Percentiles rank a stretch among this genome's conserved stretches.
phyloP scores from a whole-genome alignment of 2,888 invertebrate genomes.

The Caprella mutica region DNA sequence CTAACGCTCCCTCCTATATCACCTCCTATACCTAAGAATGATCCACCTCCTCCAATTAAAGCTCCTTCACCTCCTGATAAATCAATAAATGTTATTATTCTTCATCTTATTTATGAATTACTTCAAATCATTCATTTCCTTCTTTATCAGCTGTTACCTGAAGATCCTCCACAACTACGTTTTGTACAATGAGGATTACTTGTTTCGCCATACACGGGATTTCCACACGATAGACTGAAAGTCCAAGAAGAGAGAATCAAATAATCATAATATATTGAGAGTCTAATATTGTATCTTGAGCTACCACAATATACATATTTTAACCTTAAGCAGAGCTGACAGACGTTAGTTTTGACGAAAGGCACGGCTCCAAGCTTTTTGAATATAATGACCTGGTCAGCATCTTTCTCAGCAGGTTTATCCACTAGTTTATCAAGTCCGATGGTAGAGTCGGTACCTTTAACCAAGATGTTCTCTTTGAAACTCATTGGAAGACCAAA shows the following conservation, averaged over 20 bases:
- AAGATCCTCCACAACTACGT: conserved; percentile 43
- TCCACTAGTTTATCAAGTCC: conserved; percentile 39
- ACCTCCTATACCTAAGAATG: conserved; percentile 42
- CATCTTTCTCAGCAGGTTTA: conserved; percentile 36
- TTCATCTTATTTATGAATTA: no score
- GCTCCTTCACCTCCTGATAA: conserved; percentile 42
- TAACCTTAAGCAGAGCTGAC: conserved; percentile 36
- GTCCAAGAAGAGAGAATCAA: no score
- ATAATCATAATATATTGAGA: no score
- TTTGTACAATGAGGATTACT: conserved; percentile 40
- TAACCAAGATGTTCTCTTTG: conserved; percentile 39
- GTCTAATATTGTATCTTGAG: no score
- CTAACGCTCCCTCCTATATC: conserved; percentile 44
- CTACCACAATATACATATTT: no score
- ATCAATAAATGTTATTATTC: no score
- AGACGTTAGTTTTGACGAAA: conserved; percentile 44
- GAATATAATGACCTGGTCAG: conserved; percentile 34
- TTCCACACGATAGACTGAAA: no score
- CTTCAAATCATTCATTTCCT: no score
- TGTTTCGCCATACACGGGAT: conserved; percentile 42
- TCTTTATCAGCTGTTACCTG: no score
- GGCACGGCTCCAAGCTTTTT: conserved; percentile 43
- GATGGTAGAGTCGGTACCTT: conserved; percentile 39
- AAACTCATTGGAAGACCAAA: conserved; percentile 40
- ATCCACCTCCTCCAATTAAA: conserved; percentile 42